phyloP scores from a whole-genome alignment of 2,888 invertebrate species.

The Clistopyga incitator region DNA sequence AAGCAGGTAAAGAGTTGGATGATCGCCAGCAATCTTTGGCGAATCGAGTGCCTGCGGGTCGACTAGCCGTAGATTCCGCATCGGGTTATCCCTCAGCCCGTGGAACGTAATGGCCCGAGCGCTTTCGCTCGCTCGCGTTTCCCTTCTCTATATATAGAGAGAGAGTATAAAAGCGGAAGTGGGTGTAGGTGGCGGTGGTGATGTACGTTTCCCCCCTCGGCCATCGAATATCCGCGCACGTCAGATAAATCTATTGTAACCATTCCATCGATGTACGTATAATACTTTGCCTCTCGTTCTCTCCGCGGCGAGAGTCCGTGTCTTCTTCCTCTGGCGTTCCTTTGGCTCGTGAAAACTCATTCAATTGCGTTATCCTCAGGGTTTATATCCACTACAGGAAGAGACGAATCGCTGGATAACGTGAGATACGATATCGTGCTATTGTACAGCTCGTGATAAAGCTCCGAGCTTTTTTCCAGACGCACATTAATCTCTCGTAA shows the following conservation, averaged over 20 bases:
- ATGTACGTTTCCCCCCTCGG: constrained; percentile 45
- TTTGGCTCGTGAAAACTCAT: constrained; percentile 36
- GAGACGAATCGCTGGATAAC: constrained; percentile 24
- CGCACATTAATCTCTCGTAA: neutral
- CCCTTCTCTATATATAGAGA: constrained; percentile 62
- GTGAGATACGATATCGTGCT: constrained; percentile 32
- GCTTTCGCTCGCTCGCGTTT: constrained; percentile 60
- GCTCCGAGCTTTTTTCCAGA: constrained; percentile 9
- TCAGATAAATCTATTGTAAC: constrained; percentile 40
- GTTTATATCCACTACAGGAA: neutral
- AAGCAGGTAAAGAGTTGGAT: constrained; percentile 51
- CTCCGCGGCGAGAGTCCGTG: neutral
- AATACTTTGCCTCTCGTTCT: neutral
- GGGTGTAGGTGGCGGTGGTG: neutral
- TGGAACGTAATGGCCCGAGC: constrained; percentile 60
- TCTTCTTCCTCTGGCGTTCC: neutral
- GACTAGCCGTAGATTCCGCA: constrained; percentile 70
- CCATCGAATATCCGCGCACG: constrained; percentile 10
- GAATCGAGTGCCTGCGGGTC: constrained; percentile 53
- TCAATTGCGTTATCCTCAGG: constrained; percentile 31
- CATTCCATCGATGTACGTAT: constrained; percentile 28
- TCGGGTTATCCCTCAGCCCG: constrained; percentile 69
- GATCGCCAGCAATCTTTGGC: constrained; percentile 51
- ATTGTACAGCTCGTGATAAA: constrained; percentile 19
- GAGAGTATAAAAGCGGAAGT: constrained; percentile 49